phyloP scores from a whole-genome alignment of 2,888 invertebrate genomes.

The Ophion slaviceki region DNA sequence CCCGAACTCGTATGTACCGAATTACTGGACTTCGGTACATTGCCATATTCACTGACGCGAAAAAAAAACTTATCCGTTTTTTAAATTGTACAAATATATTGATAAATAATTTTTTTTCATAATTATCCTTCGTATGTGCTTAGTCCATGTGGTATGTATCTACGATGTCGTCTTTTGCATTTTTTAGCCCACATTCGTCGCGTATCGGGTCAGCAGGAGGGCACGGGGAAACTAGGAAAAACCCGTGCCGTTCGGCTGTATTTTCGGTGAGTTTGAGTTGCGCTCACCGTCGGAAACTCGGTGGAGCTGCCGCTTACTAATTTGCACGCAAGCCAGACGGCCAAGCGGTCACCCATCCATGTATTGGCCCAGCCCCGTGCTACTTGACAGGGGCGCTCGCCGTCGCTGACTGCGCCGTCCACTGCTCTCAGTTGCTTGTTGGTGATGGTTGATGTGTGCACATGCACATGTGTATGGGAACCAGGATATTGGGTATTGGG shows the following conservation, averaged over 20 bases:
- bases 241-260: background rate
- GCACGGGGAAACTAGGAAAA: background rate
- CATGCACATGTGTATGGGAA: background rate
- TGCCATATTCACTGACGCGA: background rate
- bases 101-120: too few relatives aligned
- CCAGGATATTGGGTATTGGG: background rate
- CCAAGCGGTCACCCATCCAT: background rate
- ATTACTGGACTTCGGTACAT: background rate
- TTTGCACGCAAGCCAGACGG: background rate
- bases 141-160: too few relatives aligned
- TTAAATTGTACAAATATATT: too few relatives aligned
- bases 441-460: background rate
- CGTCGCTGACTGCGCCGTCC: background rate
- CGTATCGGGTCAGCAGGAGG: background rate
- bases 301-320: background rate
- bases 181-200: background rate
- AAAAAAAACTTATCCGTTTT: background rate
- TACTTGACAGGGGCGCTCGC: background rate
- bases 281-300: background rate
- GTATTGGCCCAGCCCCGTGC: background rate
- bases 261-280: background rate
- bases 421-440: background rate
- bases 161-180: too few relatives aligned
- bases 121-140: too few relatives aligned
- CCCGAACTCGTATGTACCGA: background rate